Evolutionary conservation across 2,888 invertebrate genomes (phyloP), one percentile per base, ranked within the genome.

Genomic region (Brenthis daphne): DNA sequence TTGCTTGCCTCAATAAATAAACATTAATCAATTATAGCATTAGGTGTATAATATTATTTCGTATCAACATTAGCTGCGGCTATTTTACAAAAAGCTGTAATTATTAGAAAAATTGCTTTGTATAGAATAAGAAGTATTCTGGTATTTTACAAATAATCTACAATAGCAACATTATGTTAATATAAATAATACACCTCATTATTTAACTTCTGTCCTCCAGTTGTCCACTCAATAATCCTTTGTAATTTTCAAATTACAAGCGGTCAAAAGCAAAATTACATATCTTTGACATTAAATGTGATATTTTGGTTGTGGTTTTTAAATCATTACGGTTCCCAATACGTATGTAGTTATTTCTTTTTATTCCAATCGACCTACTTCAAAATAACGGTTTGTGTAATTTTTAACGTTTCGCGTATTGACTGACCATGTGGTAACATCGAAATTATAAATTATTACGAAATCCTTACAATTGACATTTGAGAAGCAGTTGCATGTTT

Each of bases 271-370:
- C 56, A 20, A 67, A 71, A 71, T 69, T 68, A 65, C 65, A 61
- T 37, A 37, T 63, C 65, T 47, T 60, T 33, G 24, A 51, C 48
- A 50, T 68, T 70, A 72, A 58, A 73, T 67, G 70, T 72, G 70
- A 70, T 73, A 73, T 73, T 73, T 73, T 56, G 63, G 66, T 64
- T 73, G 72, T 58, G 73, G 73, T 70, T 65, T 14, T 56, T 57
- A 55, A 65, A 33, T 57, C 65, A 51, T 65, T 50, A 43, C 57
- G 57, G 57, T 66, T 54, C n/a, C n/a, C 54, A 14, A 54, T 60
- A 13, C 33, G 24, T 57, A 29, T 29, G 8, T 37, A 65, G 50
- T 65, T 33, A 48, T 51, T 57, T 50, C 56, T 57, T 20, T 33
- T 57, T 53, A 65, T 65, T 65, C 33, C 55, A 33, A 51, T 55